Evolutionary conservation across 2,113 vertebrate genomes (phyloP), one percentile per base, ranked within the genome.

Genomic region (Todiramphus chloris): DNA sequence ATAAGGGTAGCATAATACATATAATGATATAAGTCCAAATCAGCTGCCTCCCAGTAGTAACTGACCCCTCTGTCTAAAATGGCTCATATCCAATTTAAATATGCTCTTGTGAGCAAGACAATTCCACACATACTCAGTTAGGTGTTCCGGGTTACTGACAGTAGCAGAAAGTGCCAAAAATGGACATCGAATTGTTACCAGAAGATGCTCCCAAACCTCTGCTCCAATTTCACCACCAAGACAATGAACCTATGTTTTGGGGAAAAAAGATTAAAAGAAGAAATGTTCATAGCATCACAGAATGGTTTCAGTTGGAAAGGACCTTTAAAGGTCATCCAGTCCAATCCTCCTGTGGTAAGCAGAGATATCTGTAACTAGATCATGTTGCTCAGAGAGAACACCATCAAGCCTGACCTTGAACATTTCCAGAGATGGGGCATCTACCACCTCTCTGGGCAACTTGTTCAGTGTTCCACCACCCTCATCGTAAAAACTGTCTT

Each of bases 151-250:
- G 72, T 98, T 98, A 59, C 98, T 98, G 60, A 98, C 97, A 50
- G 98, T 98, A 60, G 97, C 98, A 30, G 98, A 98, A 35, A 98
- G 98, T 3, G 98, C 98, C 92, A 98, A 88, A 96, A 98, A 98
- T 1, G 97, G 97, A 79, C 98, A 98, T 46, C 93, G 93, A 86
- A 98, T 97, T 96, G 97, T 98, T 72, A 97, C 97, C 24, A 98
- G 93, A 37, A 98, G 93, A 81, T 98, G 98, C 30, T 98, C 98
- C 98, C 97, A 98, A 89, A 98, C 33, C 79, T 98, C 98, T 68
- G 97, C 98, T 93, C 98, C 98, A 86, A 98, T 97, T 96, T 98
- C 97, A 83, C 96, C 82, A 0, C 96, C 97, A 69, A 98, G 96
- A 88, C 96, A 97, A 83, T 98, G 97, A 18, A 97, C 88, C 98